A percentile compares a stretch with the other conserved stretches of the same genome.
Conservation (phyloP, 1,140 invertebrate species). For the Pemphigus obesinymphae region DNA sequence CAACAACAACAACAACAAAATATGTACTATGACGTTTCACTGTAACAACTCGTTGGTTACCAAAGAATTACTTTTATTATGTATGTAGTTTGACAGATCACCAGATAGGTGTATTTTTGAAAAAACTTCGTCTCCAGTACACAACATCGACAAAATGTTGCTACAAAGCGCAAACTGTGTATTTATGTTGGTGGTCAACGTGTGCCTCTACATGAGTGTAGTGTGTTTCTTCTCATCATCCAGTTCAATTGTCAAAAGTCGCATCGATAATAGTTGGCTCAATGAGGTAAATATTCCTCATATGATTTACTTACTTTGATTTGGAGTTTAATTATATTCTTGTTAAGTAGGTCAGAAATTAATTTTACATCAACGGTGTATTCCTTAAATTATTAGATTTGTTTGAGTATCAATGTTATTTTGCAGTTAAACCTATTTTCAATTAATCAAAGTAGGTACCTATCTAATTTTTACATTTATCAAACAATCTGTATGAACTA, state of each 20-base stretch:
- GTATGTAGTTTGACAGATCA: not conserved
- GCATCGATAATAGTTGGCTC: conserved; percentile 20
- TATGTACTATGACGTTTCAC: not conserved
- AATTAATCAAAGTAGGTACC: no score
- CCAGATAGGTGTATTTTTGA: no score
- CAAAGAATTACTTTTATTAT: not conserved
- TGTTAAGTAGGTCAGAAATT: not conserved
- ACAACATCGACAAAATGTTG: not conserved
- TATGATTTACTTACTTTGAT: no score
- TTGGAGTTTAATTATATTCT: no score
- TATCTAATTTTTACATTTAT: not conserved
- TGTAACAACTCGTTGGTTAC: no score
- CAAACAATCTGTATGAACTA: not conserved
- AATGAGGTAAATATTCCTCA: not conserved
- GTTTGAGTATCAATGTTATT: not conserved
- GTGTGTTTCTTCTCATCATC: conserved; percentile 22
- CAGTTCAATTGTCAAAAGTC: not conserved
- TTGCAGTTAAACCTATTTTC: not conserved
- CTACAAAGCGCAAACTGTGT: not conserved
- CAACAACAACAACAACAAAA: not conserved
- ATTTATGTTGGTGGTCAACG: not conserved
- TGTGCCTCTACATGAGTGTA: conserved; percentile 8
- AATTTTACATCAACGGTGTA: no score
- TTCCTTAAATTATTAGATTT: not conserved
- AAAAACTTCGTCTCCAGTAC: no score